phyloP scores from a whole-genome alignment of 2,888 invertebrate genomes.

The Antitype chi region DNA sequence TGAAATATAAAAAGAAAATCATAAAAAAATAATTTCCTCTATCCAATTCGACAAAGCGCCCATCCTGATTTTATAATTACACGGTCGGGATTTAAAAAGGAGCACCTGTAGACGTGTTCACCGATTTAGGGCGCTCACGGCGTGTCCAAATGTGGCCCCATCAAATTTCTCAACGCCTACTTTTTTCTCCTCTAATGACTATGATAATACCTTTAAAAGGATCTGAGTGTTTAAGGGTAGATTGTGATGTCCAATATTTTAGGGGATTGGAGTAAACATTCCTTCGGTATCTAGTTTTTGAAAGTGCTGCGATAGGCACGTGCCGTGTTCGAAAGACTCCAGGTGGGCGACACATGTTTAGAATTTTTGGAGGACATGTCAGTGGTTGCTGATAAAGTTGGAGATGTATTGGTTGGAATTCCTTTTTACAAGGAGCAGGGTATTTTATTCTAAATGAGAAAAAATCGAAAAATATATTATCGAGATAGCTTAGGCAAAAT shows the following conservation, averaged over 20 bases:
- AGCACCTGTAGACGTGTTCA: constrained; percentile 58
- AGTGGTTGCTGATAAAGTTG: constrained; percentile 35
- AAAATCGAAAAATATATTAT: no score
- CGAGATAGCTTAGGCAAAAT: no score
- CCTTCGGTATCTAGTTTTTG: constrained; percentile 46
- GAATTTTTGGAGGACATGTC: constrained; percentile 31
- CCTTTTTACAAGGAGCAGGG: neutral
- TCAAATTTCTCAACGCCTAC: constrained; percentile 46
- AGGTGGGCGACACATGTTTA: constrained; percentile 34
- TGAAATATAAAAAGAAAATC: constrained; percentile 63
- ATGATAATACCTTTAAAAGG: constrained; percentile 63
- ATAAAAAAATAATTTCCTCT: constrained; percentile 59
- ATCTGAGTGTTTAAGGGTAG: constrained; percentile 59
- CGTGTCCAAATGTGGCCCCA: constrained; percentile 62
- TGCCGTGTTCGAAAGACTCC: constrained; percentile 18
- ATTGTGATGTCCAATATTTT: constrained; percentile 40
- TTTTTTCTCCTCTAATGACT: constrained; percentile 59
- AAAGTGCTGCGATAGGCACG: constrained; percentile 47
- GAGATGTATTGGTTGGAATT: constrained; percentile 8
- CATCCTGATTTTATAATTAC: constrained; percentile 64
- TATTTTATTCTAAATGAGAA: no score
- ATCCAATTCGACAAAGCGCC: constrained; percentile 50
- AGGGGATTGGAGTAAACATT: constrained; percentile 36
- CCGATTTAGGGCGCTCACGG: constrained; percentile 49
- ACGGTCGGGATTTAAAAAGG: constrained; percentile 55